These are phyloP conservation scores for Capitella teleta DNA, from an alignment of 1,140 invertebrate genomes.

Conservation along the genomic window DNA sequence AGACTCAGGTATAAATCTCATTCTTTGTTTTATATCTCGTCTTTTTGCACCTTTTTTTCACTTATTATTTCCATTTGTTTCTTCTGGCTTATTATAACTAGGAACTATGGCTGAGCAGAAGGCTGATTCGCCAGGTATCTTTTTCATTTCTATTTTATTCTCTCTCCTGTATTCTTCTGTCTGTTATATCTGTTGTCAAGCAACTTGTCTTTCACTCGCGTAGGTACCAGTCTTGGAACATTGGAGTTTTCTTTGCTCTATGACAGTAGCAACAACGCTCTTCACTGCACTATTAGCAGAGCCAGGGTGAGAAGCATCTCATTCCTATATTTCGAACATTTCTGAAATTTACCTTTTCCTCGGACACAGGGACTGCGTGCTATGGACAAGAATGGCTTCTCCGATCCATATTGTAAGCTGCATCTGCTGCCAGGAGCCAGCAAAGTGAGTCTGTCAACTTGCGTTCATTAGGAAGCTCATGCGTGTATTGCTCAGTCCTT, in stretches of 20 bases:
- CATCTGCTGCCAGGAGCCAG: constrained; percentile 65
- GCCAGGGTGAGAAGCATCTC: constrained; percentile 32
- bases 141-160: no score
- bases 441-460: constrained; percentile 40
- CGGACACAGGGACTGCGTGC: constrained; percentile 54
- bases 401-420: constrained; percentile 82
- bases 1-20: no score
- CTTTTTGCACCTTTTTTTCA: no score
- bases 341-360: neutral
- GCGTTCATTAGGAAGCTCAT: neutral
- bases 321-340: neutral
- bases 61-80: no score
- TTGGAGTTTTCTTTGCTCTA: constrained; percentile 69
- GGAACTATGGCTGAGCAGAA: no score
- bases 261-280: constrained; percentile 58
- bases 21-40: no score
- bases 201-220: no score
- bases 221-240: constrained; percentile 37
- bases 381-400: constrained; percentile 80
- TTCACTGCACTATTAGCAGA: constrained; percentile 67
- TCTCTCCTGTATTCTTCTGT: no score
- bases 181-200: no score
- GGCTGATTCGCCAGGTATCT: no score
- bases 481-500: constrained; percentile 47
- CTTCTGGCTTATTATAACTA: no score